phyloP scores from a whole-genome alignment of 2,888 invertebrate genomes.

The Resseliella maxima region DNA sequence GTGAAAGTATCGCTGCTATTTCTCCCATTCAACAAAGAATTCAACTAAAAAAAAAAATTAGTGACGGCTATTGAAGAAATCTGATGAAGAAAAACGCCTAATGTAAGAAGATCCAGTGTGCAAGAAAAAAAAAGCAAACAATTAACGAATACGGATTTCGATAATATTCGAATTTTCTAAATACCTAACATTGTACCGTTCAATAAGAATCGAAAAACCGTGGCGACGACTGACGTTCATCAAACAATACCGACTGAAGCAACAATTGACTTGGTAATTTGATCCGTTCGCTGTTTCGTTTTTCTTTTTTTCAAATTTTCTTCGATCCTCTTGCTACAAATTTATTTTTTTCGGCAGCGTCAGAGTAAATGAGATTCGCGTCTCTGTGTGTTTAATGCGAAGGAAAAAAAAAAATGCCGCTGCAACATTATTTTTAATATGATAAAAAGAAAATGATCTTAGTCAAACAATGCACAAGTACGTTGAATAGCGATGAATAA shows the following conservation, averaged over 20 bases:
- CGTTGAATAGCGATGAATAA: too few relatives aligned
- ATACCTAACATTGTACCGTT: background rate
- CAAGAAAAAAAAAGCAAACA: background rate
- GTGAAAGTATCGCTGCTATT: too few relatives aligned
- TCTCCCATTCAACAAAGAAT: too few relatives aligned
- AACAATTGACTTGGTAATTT: conserved; percentile 34
- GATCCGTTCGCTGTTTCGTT: background rate
- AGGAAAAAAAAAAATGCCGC: too few relatives aligned
- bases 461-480: too few relatives aligned
- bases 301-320: background rate
- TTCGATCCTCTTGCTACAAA: background rate
- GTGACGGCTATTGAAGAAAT: too few relatives aligned
- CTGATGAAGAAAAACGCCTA: too few relatives aligned
- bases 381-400: background rate
- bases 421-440: background rate
- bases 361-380: background rate
- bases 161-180: background rate
- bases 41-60: too few relatives aligned
- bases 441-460: too few relatives aligned
- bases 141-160: background rate
- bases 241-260: conserved; percentile 26
- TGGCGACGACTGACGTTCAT: conserved; percentile 23
- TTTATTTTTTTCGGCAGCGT: background rate
- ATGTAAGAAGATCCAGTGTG: too few relatives aligned
- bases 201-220: conserved; percentile 44